Evolutionary conservation across 2,113 vertebrate genomes (phyloP).

Genomic region (Otus sunia): DNA sequence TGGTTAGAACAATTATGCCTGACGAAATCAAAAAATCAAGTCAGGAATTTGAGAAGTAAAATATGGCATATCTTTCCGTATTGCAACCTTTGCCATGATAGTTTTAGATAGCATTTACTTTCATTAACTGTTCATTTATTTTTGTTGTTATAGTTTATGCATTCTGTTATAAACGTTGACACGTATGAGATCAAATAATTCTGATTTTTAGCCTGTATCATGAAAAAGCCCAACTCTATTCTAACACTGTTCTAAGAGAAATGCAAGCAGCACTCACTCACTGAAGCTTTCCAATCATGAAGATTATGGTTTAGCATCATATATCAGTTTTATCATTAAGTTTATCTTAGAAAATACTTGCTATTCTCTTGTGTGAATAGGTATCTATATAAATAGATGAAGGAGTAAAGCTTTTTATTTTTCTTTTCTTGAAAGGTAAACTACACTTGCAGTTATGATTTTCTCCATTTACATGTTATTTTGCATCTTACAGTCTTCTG

Average conservation of each 20-base stretch:
- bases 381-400: background rate
- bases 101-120: background rate
- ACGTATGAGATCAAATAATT: background rate
- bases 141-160: background rate
- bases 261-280: background rate
- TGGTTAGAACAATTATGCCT: background rate
- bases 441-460: background rate
- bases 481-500: background rate
- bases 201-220: background rate
- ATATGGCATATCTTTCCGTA: background rate
- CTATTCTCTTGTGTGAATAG: background rate
- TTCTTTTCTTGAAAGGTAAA: background rate
- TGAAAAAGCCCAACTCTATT: rapidly evolving
- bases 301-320: background rate
- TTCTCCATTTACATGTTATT: background rate
- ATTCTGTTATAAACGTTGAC: background rate
- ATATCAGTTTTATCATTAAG: background rate
- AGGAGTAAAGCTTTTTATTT: background rate
- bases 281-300: background rate
- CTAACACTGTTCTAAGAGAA: background rate
- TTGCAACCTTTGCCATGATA: background rate
- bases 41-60: background rate
- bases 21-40: background rate
- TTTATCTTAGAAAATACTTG: background rate
- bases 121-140: background rate